Conservation (phyloP, 1,140 invertebrate species). For the Himalopsyche phryganea region DNA sequence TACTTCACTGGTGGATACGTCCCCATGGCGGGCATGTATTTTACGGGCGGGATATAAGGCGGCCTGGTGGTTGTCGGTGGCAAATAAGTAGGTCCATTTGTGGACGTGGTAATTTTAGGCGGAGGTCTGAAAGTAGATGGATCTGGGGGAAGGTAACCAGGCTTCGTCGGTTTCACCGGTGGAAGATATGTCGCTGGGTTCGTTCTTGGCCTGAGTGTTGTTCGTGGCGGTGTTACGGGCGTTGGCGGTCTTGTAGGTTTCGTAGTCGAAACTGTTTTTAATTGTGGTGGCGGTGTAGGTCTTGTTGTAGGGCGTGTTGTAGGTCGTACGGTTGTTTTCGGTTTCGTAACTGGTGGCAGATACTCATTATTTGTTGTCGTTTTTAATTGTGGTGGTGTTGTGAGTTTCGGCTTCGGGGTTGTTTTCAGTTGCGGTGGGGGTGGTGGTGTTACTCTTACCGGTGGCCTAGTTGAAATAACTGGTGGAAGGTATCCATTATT, state of each 20-base stretch:
- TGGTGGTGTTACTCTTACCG: conserved; percentile 9
- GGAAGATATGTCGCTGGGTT: not conserved
- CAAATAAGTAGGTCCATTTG: conserved; percentile 12
- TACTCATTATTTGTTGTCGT: too few species aligned
- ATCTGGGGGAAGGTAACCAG: not conserved
- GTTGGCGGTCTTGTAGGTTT: too few species aligned
- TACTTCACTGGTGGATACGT: conserved; percentile 11
- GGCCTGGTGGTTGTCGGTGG: conserved; percentile 3
- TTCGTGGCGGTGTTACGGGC: not conserved
- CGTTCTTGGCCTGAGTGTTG: not conserved
- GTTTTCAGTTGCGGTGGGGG: not conserved
- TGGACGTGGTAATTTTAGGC: not conserved
- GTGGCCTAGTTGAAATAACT: not conserved
- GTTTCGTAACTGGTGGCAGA: too few species aligned
- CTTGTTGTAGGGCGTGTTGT: too few species aligned
- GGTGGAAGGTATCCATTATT: too few species aligned
- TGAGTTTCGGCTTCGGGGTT: not conserved
- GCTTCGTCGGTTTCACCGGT: not conserved
- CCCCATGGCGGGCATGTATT: conserved; percentile 18
- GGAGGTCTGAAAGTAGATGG: not conserved
- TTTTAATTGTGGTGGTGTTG: too few species aligned
- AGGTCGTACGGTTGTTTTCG: too few species aligned
- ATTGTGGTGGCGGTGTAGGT: too few species aligned
- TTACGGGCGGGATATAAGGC: not conserved
- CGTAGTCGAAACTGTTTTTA: too few species aligned